Evolutionary conservation across 2,888 invertebrate genomes (phyloP), one percentile per base, ranked within the genome.

Genomic region (Rotaria sp.): DNA sequence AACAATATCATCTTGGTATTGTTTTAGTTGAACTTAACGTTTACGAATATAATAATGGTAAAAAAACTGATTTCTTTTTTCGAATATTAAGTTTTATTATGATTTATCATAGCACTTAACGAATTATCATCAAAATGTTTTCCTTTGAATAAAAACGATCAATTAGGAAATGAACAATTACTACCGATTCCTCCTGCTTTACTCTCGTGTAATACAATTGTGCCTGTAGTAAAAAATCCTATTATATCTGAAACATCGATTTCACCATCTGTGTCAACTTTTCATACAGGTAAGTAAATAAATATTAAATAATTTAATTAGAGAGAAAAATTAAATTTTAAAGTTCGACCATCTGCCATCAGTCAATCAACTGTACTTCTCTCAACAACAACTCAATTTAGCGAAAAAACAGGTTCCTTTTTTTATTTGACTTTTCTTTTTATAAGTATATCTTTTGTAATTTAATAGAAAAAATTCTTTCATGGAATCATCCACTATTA

Each of bases 1-100:
- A 67, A 67, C 30, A n/a, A 30, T 18, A 7, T 8, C 4, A 7
- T 15, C 30, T 15, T 30, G 2, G 30, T 11, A 15, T 67, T 67
- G 1, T 80, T 80, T 26, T 80, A 80, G 80, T 80, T 26, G 80
- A 80, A 45, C 38, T 80, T 26, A 80, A 80, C 15, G 80, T 80
- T n/a, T 80, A 80, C 13, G 80, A 41, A 45, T 80, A 80, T 80
- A 26, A 8, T 26, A 24, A 80, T n/a, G n/a, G 80, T 80, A 80
- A 45, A 15, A 11, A n/a, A 5, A 21, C 13, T 24, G 8, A 7
- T 67, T 18, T 35, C 2, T 59, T 35, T 5, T 67, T 21, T 7
- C 2, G 7, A 15, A 0, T 15, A 3, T 5, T 21, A 35, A 5
- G 21, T 67, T 11, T n/a, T 2, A 30, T 35, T 21, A 35, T 30